Evolutionary conservation across 2,888 invertebrate genomes (phyloP), one percentile per base, ranked within the genome.

Genomic region (Metalampra italica): DNA sequence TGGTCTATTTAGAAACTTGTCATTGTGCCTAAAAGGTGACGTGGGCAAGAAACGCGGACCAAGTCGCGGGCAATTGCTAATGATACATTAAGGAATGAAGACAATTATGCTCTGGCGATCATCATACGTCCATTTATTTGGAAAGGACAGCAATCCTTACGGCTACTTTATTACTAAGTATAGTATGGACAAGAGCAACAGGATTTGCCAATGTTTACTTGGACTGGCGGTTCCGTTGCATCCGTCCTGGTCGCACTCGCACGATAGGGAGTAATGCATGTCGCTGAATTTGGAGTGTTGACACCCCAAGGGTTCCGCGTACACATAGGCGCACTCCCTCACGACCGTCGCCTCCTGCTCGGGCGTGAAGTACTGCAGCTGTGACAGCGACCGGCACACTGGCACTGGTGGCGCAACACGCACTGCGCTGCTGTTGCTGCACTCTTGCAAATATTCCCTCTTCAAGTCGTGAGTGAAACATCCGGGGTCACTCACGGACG

Each of bases 251-350:
- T 60, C 61, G 51, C 88, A 88, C 57, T 86, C 87, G 52, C 87
- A 88, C 0, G 74, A 71, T 9, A 66, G 49, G 12, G 86, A 84
- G 60, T 75, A 82, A 66, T 86, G 85, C 52, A 85, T 47, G 14
- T 66, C 63, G 51, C 73, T 78, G 56, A 79, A 82, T 49, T 75
- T 76, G 0, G 86, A 86, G 39, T 62, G 64, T 7, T 53, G 53
- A 51, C 87, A 87, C 11, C 54, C 55, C 0, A 81, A 38, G 0
- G 77, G 75, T 13, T 62, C 53, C 2, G 58, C 55, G 57, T 85
- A 79, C 0, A 72, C 45, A 46, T 81, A 81, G 1, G 86, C 86
- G 58, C 88, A 88, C 56, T 87, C 86, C 36, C 88, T 64, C 29
- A 86, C 34, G 1, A 86, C 53, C 0, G 63, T 59, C 1, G 78